These are phyloP conservation scores for Cossypha polioptera DNA, from an alignment of 2,797 vertebrate species.

Conservation along the genomic window DNA sequence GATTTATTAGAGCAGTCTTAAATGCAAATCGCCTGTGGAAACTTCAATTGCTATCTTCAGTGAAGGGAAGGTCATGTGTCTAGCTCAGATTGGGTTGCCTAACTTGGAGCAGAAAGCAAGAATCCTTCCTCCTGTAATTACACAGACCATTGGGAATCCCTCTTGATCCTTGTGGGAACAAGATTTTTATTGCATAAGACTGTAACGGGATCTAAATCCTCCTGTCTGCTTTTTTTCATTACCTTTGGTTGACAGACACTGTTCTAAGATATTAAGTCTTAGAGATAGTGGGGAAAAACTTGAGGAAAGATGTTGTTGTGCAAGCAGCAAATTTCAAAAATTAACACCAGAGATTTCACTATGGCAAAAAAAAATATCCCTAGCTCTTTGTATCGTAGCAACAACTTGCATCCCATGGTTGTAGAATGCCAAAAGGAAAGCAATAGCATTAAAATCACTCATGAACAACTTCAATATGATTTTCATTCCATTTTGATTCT, in stretches of 20 bases:
- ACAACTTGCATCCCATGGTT: neutral
- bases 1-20: conserved; percentile 35
- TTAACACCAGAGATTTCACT: neutral
- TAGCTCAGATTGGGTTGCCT: neutral
- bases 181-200: neutral
- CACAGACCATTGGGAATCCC: neutral
- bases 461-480: neutral
- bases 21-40: conserved; percentile 18
- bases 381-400: neutral
- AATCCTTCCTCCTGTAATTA: conserved; percentile 3
- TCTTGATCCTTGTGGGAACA: neutral
- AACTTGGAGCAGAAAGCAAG: neutral
- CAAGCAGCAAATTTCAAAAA: neutral
- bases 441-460: neutral
- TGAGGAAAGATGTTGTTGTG: neutral
- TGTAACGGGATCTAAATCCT: neutral
- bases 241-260: neutral
- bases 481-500: neutral
- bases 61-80: neutral
- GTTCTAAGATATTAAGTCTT: neutral
- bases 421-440: neutral
- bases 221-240: neutral
- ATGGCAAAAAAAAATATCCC: neutral
- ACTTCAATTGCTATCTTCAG: conserved; percentile 11
- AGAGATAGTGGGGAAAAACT: neutral